Conservation (phyloP, 2,113 vertebrate genomes). For the Burhinus bistriatus region DNA sequence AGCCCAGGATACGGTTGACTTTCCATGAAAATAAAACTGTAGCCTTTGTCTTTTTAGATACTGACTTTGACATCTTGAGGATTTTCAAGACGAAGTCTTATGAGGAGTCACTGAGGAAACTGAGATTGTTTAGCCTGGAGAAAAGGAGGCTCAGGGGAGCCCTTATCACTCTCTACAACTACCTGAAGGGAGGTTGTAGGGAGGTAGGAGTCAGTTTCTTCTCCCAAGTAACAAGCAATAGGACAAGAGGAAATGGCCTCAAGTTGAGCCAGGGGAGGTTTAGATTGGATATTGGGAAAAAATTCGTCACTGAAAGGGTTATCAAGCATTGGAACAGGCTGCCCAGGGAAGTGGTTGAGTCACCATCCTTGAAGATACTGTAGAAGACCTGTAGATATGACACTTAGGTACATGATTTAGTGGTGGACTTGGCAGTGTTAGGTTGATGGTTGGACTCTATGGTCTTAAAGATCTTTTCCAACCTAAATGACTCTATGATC, state of each 20-base stretch:
- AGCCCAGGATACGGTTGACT: not conserved
- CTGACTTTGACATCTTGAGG: not conserved
- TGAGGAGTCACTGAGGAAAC: not conserved
- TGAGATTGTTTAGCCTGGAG: not conserved
- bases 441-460: fast-evolving
- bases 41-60: not conserved
- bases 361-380: not conserved
- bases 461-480: not conserved
- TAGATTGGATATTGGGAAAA: not conserved
- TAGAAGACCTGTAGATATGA: not conserved
- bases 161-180: not conserved
- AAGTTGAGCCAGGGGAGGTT: not conserved
- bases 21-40: not conserved
- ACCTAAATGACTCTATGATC: not conserved
- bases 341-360: not conserved
- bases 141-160: not conserved
- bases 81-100: too few relatives aligned
- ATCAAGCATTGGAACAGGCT: not conserved
- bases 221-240: not conserved
- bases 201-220: not conserved
- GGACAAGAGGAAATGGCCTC: too few relatives aligned
- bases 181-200: not conserved
- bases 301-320: not conserved
- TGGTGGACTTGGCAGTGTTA: not conserved
- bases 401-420: not conserved